Evolutionary conservation across 1,140 invertebrate species (phyloP), one percentile per base, ranked within the genome.

Genomic region (Coenobita brevimanus): DNA sequence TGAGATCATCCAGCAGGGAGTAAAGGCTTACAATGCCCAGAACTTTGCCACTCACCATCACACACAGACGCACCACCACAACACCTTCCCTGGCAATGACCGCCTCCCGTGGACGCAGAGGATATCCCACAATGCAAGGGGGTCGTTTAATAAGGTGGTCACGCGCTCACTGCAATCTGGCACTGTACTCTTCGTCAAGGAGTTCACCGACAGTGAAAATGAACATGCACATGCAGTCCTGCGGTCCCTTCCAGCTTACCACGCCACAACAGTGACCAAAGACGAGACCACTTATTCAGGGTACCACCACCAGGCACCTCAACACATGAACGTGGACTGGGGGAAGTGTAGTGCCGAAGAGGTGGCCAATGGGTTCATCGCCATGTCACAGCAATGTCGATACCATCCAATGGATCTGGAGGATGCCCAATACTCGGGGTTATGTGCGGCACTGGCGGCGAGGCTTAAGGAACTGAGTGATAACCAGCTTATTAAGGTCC

Each of bases 121-220:
- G 2, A 43, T 82, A 15, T 60, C 80, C 8, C 79, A 78, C 33
- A 76, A 46, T n/a, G 57, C 79, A 3, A 60, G 80, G 15, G 86
- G 86, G 50, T 82, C 79, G 24, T 88, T 88, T 38, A 88, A 76
- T 60, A 88, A 88, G 38, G 73, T 88, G 30, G 79, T 88, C 38
- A n/a, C 86, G 46, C 67, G 86, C 10, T 82, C 86, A n/a, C 30
- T 88, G n/a, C 86, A 88, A 21, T 88, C 79, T 50, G 86, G 86
- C 21, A 88, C 79, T 30, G 80, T 88, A 2, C 38, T 82, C n/a
- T 76, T 82, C 30, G 67, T 76, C 3, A 88, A 88, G 41, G 88
- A 89, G 50, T 89, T 90, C 76, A 30, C 92, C 46, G 93, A 91
- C 33, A 80, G 27, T 50, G 90, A 91, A 69, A 91, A 91, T 88